Conservation (phyloP, 2,797 vertebrate genomes). For the Hirundo rustica region DNA sequence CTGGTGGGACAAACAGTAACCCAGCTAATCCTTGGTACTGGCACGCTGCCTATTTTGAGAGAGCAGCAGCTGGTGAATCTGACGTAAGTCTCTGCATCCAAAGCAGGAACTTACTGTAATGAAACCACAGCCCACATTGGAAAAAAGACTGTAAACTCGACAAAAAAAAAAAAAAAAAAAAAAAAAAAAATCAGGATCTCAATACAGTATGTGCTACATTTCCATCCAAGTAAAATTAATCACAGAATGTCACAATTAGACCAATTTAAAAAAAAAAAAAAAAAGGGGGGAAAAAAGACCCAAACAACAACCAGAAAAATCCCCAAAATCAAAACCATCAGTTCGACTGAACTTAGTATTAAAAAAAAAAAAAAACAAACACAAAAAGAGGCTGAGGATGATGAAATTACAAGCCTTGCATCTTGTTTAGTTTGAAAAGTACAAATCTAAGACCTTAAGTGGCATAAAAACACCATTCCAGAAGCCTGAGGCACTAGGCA, state of each 20-base stretch:
- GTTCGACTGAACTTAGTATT: not conserved
- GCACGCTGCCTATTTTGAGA: conserved; percentile 48
- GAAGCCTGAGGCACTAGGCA: not conserved
- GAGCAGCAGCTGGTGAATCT: conserved; percentile 66
- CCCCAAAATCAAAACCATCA: not conserved
- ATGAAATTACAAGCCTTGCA: not conserved
- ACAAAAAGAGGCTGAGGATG: not conserved
- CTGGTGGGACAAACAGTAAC: conserved; percentile 53
- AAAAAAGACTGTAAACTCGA: conserved; percentile 45
- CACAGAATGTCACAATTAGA: not conserved
- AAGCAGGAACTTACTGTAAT: conserved; percentile 60
- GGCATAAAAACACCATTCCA: not conserved
- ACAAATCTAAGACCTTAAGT: conserved; percentile 25
- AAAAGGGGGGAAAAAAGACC: not conserved
- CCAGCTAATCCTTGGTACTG: conserved; percentile 63
- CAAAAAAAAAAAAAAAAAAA: not conserved
- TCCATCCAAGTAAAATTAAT: conserved; percentile 9
- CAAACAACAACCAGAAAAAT: not conserved
- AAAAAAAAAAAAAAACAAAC: not conserved
- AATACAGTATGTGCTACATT: not conserved
- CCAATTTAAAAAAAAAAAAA: not conserved
- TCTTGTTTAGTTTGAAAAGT: not conserved
- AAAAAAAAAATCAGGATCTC: not conserved
- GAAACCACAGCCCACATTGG: conserved; percentile 38
- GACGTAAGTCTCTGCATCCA: conserved; percentile 57